Evolutionary conservation across 2,113 vertebrate species (phyloP), one percentile per base, ranked within the genome.

Genomic region (Pogonocichla stellata): DNA sequence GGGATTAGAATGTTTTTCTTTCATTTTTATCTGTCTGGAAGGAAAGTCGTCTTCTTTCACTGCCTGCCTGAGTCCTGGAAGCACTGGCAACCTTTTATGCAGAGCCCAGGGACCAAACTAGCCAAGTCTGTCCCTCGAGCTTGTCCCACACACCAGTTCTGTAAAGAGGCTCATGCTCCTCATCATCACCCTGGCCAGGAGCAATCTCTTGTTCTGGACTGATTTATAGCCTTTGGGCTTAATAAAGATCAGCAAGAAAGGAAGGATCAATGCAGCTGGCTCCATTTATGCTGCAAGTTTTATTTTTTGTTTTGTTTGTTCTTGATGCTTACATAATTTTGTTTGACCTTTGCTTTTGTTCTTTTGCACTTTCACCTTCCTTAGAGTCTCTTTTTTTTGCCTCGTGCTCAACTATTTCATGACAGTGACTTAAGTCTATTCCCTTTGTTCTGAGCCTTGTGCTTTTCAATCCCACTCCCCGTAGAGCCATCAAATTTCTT

Each of bases 401-500:
- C 94, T 86, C 78, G 28, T 92, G 51, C 48, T 90, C 79, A 80
- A 34, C 51, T n/a, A 33, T 93, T 95, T 88, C 43, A 19, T 19
- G 53, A 56, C 24, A 61, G 56, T 86, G 71, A 75, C 56, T 94
- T 86, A 80, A 93, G 33, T 77, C 64, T 71, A 40, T 93, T 86
- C 67, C 64, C 50, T 94, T 95, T 95, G 81, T 91, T 92, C 77
- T 67, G 53, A 60, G 61, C 64, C 75, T 91, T 74, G 66, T 69
- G 80, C 69, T 92, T 96, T 93, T 86, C 73, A 86, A 92, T 79
- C 71, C 51, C 72, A 34, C 50, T 94, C 86, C 90, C 92, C 0
- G 0, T 24, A 78, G 90, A 94, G 71, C 88, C 95, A 93, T 96
- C 93, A 93, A 58, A 86, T 92, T 94, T 96, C 90, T 95, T 95